A percentile compares a stretch with the other conserved stretches of the same genome.
Conservation (phyloP, 2,113 vertebrate species). For the Speoplatyrhinus poulsoni region DNA sequence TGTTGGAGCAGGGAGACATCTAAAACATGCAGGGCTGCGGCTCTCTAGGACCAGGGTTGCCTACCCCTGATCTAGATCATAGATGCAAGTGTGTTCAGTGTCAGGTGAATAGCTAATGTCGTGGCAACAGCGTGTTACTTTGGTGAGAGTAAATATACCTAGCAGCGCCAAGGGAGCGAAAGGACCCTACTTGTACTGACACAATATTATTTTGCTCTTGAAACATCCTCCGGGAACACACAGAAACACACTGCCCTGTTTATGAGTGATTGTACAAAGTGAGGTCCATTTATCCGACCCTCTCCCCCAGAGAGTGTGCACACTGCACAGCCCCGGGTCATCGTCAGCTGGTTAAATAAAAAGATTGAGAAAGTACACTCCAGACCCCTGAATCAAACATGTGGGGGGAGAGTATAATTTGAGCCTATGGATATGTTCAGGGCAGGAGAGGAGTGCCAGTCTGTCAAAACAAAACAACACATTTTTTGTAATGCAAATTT, state of each 20-base stretch:
- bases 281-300: constrained; percentile 49
- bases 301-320: constrained; percentile 38
- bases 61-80: constrained; percentile 1
- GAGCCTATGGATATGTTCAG: no score
- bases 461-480: no score
- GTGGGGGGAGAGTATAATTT: no score
- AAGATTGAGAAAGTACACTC: no score
- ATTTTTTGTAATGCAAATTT: no score
- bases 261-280: constrained; percentile 52
- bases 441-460: no score
- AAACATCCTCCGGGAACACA: constrained; percentile 57
- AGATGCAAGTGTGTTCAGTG: constrained; percentile 13
- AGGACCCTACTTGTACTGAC: constrained; percentile 54
- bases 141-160: constrained; percentile 71
- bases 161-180: constrained; percentile 54
- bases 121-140: constrained; percentile 59
- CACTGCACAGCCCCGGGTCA: constrained; percentile 18
- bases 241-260: constrained; percentile 47
- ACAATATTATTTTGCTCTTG: constrained; percentile 74
- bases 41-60: no score
- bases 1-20: no score
- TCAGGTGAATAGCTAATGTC: constrained; percentile 40
- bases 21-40: no score
- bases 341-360: no score
- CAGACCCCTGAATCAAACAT: no score